Base-by-base conservation (phyloP, 1,140 invertebrate species). In the Ptiloglossa arizonensis region DNA sequence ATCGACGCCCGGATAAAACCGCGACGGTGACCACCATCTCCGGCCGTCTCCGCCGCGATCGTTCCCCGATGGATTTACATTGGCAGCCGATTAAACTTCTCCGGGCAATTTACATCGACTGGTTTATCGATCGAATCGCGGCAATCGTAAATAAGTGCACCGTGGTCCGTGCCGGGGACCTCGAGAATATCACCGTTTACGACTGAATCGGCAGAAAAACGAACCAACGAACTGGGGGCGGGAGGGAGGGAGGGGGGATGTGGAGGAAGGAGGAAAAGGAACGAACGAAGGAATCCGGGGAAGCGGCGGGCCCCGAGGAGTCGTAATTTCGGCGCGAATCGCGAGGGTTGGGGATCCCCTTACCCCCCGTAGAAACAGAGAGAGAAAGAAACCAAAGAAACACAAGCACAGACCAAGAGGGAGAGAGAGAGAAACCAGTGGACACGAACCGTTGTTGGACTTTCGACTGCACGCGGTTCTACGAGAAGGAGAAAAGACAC, bases 281-380 rank as follows among this genome's bases (percentile, higher is more conserved):
- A 17, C 35, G 59, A 73, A 73, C 22, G 76, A 41, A 60, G 46
- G 72, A 67, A 82, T 78, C 73, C 77, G 8, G 68, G 67, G 50
- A 78, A 82, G 59, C 32, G 63, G 32, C 22, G 76, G 63, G 27
- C n/a, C 48, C n/a, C 48, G 35, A 60, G 24, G 41, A 80, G 72
- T 83, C 60, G 54, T 71, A 83, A 84, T 76, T 71, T 70, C 35
- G 71, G 44, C 27, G 63, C 72, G 56, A 75, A 71, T 84, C 77
- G 38, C 52, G 81, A 74, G 82, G 71, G 69, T 62, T 60, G 68
- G 64, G 62, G 57, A 70, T 60, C n/a, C 59, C n/a, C 22, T 22
- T 52, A 22, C 50, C 35, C 15, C 50, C 35, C 15, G 29, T 46
- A 41, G 44, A 48, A 5, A 48, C 3, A 48, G 46, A 48, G 2